These are phyloP conservation scores for Cherax quadricarinatus DNA, from an alignment of 1,140 invertebrate genomes.

Conservation along the genomic window DNA sequence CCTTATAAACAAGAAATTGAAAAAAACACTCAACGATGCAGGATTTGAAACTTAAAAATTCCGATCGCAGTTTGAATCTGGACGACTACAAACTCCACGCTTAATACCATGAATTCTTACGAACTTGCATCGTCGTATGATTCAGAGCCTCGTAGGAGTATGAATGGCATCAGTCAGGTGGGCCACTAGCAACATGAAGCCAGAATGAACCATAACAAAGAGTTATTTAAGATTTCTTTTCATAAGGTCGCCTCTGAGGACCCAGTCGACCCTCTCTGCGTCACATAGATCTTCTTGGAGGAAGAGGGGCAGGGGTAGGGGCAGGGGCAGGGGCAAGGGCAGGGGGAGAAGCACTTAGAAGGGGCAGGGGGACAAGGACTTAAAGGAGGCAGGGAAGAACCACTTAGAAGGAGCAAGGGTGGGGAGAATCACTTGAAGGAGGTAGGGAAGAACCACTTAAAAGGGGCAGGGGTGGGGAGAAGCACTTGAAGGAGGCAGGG, in stretches of 20 bases:
- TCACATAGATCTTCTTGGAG: not conserved
- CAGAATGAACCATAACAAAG: not conserved
- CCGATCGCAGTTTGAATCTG: too few species aligned
- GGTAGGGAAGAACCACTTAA: not conserved
- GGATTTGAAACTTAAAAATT: too few species aligned
- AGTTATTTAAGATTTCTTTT: conserved; percentile 35
- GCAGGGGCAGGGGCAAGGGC: too few species aligned
- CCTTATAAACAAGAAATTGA: too few species aligned
- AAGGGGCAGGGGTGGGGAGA: not conserved
- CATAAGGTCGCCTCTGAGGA: not conserved
- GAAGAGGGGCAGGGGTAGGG: not conserved
- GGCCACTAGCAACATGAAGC: too few species aligned
- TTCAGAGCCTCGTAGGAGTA: too few species aligned
- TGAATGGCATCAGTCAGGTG: not conserved
- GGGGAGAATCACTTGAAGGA: not conserved
- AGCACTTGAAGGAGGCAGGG: not conserved
- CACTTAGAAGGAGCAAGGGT: not conserved
- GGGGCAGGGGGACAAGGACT: not conserved
- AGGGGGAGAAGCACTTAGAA: not conserved
- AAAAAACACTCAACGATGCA: too few species aligned
- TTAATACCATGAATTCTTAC: too few species aligned
- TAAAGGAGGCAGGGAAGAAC: not conserved
- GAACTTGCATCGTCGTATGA: too few species aligned
- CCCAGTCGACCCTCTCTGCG: not conserved
- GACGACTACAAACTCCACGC: too few species aligned